Base-by-base conservation (phyloP, 64 coral and sea anemone species). In the Acropora tenuis region DNA sequence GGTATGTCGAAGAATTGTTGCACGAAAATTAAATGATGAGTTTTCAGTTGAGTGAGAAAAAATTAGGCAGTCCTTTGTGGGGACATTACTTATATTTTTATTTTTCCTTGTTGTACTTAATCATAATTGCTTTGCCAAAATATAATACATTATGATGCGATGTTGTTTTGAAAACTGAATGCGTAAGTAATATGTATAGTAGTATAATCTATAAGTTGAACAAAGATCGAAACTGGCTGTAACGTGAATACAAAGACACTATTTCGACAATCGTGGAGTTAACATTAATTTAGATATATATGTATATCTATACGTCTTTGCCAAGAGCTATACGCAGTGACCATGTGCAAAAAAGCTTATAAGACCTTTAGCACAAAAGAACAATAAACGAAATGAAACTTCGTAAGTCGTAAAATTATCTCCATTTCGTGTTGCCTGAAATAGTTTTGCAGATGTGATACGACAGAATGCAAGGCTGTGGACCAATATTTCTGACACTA, bases 361-460 rank as follows among this genome's bases (percentile, higher is more conserved):
- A 30, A 30, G 43, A 71, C 66, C 0, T 71, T 30, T 30, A 30
- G 30, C 30, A 30, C 30, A 30, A 30, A 30, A 30, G 30, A 30
- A 30, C 30, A 30, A 30, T 30, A 30, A 30, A 30, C 30, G 30
- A 30, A 30, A 30, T 30, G 30, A 30, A 30, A 30, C 17, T 11
- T 50, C 40, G n/a, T 0, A 6, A 50, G 47, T 1, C 40, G 1
- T n/a, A 47, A 69, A 49, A 4, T 46, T 5, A 10, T 1, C 3
- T 0, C 15, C 4, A 30, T 44, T 47, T 18, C 13, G 6, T 78
- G 44, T 5, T 47, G 10, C 48, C 8, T 85, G 43, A n/a, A 30
- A 13, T 30, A 85, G 82, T 85, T 85, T 47, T 68, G 20, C 82
- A 85, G 61, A 85, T 85, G 82, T 85, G 82, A 85, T 8, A 85